These are phyloP conservation scores for Hymenopus coronatus DNA, from an alignment of 2,888 invertebrate species.

Conservation along the genomic window DNA sequence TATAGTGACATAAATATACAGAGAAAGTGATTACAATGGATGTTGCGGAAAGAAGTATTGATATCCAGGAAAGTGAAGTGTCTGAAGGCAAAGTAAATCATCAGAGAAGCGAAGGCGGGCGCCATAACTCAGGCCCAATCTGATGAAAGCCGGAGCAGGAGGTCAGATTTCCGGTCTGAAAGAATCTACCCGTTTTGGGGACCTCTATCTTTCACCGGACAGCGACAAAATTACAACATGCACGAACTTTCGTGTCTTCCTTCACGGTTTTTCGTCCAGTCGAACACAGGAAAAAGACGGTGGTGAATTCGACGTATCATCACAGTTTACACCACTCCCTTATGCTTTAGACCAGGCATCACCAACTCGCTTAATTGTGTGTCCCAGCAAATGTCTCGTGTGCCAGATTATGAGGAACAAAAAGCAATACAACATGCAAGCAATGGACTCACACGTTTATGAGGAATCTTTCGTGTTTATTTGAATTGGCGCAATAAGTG, in stretches of 20 bases:
- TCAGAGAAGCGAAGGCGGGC: neutral
- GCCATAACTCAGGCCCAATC: neutral
- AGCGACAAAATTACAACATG: neutral
- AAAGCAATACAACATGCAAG: too few species aligned
- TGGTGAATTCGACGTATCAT: too few species aligned
- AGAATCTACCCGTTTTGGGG: neutral
- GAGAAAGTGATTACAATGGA: neutral
- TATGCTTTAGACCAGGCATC: too few species aligned
- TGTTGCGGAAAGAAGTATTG: neutral
- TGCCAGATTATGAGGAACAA: too few species aligned
- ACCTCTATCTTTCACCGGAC: neutral
- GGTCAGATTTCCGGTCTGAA: neutral
- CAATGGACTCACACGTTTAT: too few species aligned
- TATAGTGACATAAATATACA: neutral
- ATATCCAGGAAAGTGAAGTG: neutral
- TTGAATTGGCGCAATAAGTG: too few species aligned
- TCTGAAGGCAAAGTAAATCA: neutral
- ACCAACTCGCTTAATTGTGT: too few species aligned
- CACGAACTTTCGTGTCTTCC: neutral
- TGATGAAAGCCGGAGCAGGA: neutral
- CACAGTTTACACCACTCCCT: too few species aligned
- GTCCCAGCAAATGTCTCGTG: too few species aligned
- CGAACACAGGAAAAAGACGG: neutral
- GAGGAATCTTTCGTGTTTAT: too few species aligned
- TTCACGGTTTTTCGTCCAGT: neutral